These are phyloP conservation scores for Nibea coibor DNA, from an alignment of 2,113 vertebrate species.

Conservation along the genomic window DNA sequence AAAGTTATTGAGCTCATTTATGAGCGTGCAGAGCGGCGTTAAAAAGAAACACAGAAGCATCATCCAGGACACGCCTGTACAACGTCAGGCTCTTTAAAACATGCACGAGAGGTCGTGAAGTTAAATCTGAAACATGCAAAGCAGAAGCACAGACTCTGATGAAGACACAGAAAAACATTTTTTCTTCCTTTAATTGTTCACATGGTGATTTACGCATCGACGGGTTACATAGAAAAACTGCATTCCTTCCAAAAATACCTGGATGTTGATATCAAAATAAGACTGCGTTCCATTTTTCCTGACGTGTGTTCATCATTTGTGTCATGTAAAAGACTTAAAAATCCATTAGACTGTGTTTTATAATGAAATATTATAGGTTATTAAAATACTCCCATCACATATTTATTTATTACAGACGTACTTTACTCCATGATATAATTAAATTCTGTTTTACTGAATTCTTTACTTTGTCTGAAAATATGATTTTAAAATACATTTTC, in stretches of 20 bases:
- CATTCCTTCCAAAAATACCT: slow-evolving; percentile 35
- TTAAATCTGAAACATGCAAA: too few relatives aligned
- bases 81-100: too few relatives aligned
- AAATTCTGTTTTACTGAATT: slow-evolving; percentile 74
- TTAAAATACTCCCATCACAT: not conserved
- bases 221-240: slow-evolving; percentile 25
- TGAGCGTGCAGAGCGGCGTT: too few relatives aligned
- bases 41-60: too few relatives aligned
- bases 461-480: slow-evolving; percentile 53
- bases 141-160: not conserved
- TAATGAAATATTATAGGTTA: slow-evolving; percentile 9
- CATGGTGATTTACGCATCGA: slow-evolving; percentile 24
- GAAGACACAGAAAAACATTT: not conserved
- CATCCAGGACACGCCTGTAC: too few relatives aligned
- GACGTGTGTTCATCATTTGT: not conserved
- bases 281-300: slow-evolving; percentile 15
- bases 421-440: slow-evolving; percentile 2
- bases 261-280: slow-evolving; percentile 21
- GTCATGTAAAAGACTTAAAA: slow-evolving; percentile 49
- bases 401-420: slow-evolving; percentile 43
- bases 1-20: too few relatives aligned
- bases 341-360: slow-evolving; percentile 46
- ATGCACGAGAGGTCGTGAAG: too few relatives aligned
- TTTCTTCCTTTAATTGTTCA: slow-evolving; percentile 40
- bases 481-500: slow-evolving; percentile 15